Evolutionary conservation across 2,113 vertebrate species (phyloP).

Genomic region (Melanerpes aurifrons): DNA sequence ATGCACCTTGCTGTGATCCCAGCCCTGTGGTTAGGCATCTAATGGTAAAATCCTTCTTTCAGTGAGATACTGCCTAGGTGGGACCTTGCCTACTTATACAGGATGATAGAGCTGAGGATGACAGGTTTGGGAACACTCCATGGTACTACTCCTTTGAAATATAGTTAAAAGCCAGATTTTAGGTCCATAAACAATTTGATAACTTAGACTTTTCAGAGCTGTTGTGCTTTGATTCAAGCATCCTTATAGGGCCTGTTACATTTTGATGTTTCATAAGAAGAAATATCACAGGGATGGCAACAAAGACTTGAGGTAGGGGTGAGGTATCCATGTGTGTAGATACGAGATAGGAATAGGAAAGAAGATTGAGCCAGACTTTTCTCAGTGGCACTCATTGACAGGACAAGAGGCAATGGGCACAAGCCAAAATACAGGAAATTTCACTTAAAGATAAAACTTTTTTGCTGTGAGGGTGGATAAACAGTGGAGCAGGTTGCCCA

Average conservation of each 20-base stretch:
- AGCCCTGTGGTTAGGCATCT: rapidly evolving
- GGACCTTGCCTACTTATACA: neutral
- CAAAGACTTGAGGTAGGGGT: neutral
- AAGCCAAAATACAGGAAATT: neutral
- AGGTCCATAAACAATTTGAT: neutral
- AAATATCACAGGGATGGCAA: neutral
- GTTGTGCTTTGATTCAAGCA: neutral
- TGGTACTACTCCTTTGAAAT: neutral
- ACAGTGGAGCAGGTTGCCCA: neutral
- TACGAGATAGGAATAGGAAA: neutral
- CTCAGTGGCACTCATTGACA: neutral
- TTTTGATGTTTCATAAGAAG: neutral
- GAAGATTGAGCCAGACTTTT: neutral
- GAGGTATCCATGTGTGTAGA: neutral
- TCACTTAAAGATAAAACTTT: neutral
- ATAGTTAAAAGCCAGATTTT: neutral
- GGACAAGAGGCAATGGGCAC: neutral
- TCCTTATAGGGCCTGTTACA: neutral
- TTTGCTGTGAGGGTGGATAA: neutral
- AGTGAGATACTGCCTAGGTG: neutral
- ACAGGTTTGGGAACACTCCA: neutral
- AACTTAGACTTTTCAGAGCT: neutral
- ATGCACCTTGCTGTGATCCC: neutral
- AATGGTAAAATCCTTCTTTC: neutral
- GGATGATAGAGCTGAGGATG: neutral